Base-by-base conservation (phyloP, 2,113 vertebrate species). In the Cavia aperea region DNA sequence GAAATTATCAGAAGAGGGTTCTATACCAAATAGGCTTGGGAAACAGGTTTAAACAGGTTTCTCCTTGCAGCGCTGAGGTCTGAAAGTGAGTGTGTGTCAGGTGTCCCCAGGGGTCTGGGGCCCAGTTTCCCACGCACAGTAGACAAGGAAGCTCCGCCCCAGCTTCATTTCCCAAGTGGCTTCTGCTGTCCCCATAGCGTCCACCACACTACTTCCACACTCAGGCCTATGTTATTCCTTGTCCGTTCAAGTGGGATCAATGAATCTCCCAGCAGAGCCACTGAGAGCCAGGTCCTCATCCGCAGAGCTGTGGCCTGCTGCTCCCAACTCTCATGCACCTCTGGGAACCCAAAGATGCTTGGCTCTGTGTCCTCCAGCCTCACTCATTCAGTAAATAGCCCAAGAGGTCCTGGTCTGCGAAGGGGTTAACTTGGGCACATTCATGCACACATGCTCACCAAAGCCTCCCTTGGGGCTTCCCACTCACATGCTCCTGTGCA, bases 11-110 rank as follows among this genome's bases (percentile, higher is more conserved):
- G 72, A 68, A 92, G 65, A 68, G 7, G 49, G 36, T 89, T 91
- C 75, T 9, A 33, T 90, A 49, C 39, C 18, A 36, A 72, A 33
- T 0, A 51, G 31, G 18, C 43, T 63, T 36, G 68, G 81, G 58
- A 93, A 86, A 79, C 1, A 39, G 79, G 26, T 81, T 93, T 78
- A 88, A 81, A 68, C n/a, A 86, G 63, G 62, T 83, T 91, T 89
- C n/a, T 86, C 81, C 56, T 66, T 86, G n/a, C 7, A 63, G 46
- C 49, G 88, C 62, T 84, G 49, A 68, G 68, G 39, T 81, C 68
- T 86, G 54, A 19, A 73, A 62, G n/a, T 62, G 15, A 60, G 54
- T 54, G 12, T 24, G 12, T 51, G 33, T 60, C 43, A n/a, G 2
- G 23, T 11, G 24, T 92, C 81, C 68, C 89, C 43, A 70, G 79